phyloP scores from a whole-genome alignment of 2,888 invertebrate species.

The Lasiommata megera region DNA sequence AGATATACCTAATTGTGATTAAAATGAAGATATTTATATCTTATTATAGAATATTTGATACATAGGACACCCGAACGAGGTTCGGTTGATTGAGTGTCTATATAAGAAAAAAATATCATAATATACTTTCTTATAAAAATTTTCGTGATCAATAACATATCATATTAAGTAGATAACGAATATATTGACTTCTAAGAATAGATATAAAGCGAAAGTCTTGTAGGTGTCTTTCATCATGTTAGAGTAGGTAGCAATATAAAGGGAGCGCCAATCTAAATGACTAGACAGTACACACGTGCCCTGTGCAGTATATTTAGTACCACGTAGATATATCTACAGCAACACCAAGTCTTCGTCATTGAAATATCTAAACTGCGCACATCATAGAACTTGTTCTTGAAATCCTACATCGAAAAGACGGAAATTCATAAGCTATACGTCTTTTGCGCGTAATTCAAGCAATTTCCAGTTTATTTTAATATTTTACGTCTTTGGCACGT shows the following conservation, averaged over 20 bases:
- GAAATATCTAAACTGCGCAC: conserved; percentile 59
- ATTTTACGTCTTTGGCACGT: conserved; percentile 67
- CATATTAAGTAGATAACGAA: too few relatives aligned
- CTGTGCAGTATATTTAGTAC: conserved; percentile 59
- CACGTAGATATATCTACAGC: conserved; percentile 37
- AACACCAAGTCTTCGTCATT: conserved; percentile 36
- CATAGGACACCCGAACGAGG: too few relatives aligned
- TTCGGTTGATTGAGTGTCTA: too few relatives aligned
- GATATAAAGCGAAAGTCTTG: background rate
- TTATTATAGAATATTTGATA: too few relatives aligned
- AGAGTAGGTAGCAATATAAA: background rate
- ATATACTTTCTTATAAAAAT: too few relatives aligned
- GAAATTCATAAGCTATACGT: background rate
- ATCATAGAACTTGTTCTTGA: conserved; percentile 52
- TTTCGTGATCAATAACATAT: too few relatives aligned
- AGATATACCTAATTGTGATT: too few relatives aligned
- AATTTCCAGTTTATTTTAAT: conserved; percentile 52
- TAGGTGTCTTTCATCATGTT: background rate
- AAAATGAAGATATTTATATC: too few relatives aligned
- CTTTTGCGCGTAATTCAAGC: conserved; percentile 36
- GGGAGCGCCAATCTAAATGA: conserved; percentile 46
- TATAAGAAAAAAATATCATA: too few relatives aligned
- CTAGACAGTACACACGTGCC: conserved; percentile 52
- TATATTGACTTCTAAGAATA: too few relatives aligned
- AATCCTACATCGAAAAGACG: conserved; percentile 11